Percentiles rank a stretch among this genome's conserved stretches.
Evolutionary conservation across 2,113 vertebrate species (phyloP).

Genomic region (Pseudorhombus dupliciocellatus): DNA sequence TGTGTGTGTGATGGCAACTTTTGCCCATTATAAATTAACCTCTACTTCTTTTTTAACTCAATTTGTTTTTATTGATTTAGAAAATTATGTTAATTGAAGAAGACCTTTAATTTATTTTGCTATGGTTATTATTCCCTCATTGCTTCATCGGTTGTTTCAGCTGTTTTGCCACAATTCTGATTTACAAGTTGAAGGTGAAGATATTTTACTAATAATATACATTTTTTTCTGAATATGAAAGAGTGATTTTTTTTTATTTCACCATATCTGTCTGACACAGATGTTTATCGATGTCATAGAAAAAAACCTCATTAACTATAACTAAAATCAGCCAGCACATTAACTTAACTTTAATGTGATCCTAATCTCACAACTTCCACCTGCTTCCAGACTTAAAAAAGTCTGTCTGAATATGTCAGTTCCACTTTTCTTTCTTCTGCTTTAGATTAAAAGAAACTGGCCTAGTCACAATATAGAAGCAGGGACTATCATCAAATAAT

Average conservation of each 20-base stretch:
- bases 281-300: too few species aligned
- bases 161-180: not conserved
- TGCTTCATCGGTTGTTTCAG: not conserved
- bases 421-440: not conserved
- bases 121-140: not conserved
- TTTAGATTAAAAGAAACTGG: not conserved
- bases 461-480: too few species aligned
- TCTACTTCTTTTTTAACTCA: not conserved
- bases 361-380: too few species aligned
- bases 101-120: not conserved
- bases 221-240: not conserved
- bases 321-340: too few species aligned
- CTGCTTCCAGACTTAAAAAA: too few species aligned
- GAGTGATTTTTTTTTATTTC: not conserved
- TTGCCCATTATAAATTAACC: constrained; percentile 1
- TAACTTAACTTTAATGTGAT: too few species aligned
- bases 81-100: not conserved
- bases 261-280: too few species aligned
- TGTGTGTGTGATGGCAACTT: constrained; percentile 3
- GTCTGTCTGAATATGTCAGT: not conserved
- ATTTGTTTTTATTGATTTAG: not conserved
- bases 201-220: not conserved
- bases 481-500: not conserved
- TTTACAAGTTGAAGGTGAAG: not conserved
- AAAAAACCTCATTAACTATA: too few species aligned